phyloP scores from a whole-genome alignment of 2,888 invertebrate genomes.

The Melolontha melolontha region DNA sequence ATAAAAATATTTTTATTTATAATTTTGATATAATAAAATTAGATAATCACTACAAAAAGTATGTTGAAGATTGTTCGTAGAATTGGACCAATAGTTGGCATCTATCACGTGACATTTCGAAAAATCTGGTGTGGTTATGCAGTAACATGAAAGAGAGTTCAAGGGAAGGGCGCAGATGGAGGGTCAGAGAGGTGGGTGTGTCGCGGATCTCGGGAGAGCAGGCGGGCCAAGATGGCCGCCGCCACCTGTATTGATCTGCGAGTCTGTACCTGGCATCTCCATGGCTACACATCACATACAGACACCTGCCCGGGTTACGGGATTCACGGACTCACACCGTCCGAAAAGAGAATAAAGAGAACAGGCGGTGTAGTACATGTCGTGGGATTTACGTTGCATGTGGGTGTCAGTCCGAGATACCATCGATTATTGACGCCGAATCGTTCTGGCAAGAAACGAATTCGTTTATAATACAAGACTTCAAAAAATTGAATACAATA shows the following conservation, averaged over 20 bases:
- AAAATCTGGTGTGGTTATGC: slow-evolving; percentile 20
- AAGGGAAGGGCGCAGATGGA: slow-evolving; percentile 45
- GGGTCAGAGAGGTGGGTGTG: slow-evolving; percentile 56
- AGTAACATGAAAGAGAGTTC: slow-evolving; percentile 31
- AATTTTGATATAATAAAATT: no score
- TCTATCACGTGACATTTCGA: slow-evolving; percentile 23
- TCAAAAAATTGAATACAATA: no score
- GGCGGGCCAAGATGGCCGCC: slow-evolving; percentile 62
- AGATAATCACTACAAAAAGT: no score
- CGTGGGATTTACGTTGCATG: slow-evolving; percentile 11
- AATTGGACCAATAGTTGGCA: not conserved
- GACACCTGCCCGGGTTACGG: slow-evolving; percentile 53
- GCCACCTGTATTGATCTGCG: slow-evolving; percentile 60
- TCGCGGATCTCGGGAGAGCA: slow-evolving; percentile 63
- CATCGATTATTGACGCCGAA: slow-evolving; percentile 6
- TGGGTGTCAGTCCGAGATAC: slow-evolving; percentile 17
- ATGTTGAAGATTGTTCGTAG: not conserved
- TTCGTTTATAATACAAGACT: no score
- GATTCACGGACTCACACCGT: slow-evolving; percentile 34
- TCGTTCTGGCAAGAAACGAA: not conserved
- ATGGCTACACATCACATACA: slow-evolving; percentile 61
- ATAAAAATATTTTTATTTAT: no score
- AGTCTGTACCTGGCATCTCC: slow-evolving; percentile 61
- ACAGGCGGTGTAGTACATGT: slow-evolving; percentile 8
- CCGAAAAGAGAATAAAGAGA: slow-evolving; percentile 37